Base-by-base conservation (phyloP, 2,797 vertebrate genomes). In the Gadopsis marmoratus region DNA sequence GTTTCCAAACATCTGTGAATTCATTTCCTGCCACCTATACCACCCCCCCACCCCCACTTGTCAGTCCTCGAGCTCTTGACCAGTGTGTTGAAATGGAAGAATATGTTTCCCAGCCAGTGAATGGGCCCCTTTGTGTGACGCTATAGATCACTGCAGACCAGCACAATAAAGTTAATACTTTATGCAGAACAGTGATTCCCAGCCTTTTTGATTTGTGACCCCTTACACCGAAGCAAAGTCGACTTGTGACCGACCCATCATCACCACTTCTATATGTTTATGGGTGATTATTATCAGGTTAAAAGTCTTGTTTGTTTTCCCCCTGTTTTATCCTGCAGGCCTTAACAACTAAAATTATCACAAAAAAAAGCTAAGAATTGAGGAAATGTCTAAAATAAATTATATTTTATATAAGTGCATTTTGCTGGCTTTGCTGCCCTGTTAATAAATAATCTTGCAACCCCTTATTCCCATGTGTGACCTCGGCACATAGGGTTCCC, bases 61-160 rank as follows among this genome's bases (percentile, higher is more conserved):
- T 62, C 71, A 45, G 50, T 61, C 65, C 68, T 48, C 63, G 26
- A 43, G 69, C 73, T 86, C 67, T 65, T 79, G 86, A 88, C 82
- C 74, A 63, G 68, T 66, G 64, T 88, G 90, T 83, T 87, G 90
- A 92, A 93, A 91, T 16, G 85, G 78, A 90, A 83, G 83, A 88
- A 82, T 59, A 87, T 83, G 66, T 41, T 84, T 86, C 77, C 76
- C 60, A 60, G 61, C 48, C 74, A 37, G 80, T 95, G 91, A 95
- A 95, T 93, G 87, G 87, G 71, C 17, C n/a, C 60, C 89, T 94
- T 94, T 94, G 90, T 94, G 88, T 77, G 72, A 79, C 19, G n/a
- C 75, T 73, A 39, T 78, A 70, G 78, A 69, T 77, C 74, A 21
- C 70, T 50, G 56, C 54, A 71, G 71, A 78, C 84, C 66, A 56